Conservation (phyloP, 1,140 invertebrate genomes). For the Drosophila miranda region DNA sequence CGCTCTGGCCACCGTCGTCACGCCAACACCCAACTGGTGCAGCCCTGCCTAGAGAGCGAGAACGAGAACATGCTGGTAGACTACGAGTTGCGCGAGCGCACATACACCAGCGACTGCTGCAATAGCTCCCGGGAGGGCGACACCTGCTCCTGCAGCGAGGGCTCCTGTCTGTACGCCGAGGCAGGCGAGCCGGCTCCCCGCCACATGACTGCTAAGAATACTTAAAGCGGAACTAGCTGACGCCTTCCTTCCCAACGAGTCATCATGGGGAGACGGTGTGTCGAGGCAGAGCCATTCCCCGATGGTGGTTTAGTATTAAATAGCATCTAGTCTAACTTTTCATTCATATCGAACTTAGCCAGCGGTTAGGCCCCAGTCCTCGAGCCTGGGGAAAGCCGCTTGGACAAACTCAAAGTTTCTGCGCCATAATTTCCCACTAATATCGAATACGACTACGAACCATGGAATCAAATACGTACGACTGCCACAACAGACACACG, state of each 20-base stretch:
- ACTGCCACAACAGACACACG: constrained; percentile 8
- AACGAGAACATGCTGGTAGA: constrained; percentile 69
- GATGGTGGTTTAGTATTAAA: constrained; percentile 54
- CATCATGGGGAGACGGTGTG: too few relatives aligned
- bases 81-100: constrained; percentile 58
- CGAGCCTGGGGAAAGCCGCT: background rate
- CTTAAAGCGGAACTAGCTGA: constrained; percentile 36
- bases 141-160: constrained; percentile 82
- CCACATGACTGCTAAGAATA: constrained; percentile 65
- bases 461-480: constrained; percentile 53
- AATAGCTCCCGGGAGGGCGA: constrained; percentile 80
- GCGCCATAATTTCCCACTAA: constrained; percentile 12
- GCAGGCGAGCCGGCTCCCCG: constrained; percentile 63
- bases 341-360: constrained; percentile 67
- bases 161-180: constrained; percentile 80
- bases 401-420: constrained; percentile 43
- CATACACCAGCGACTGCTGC: constrained; percentile 78
- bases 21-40: constrained; percentile 29
- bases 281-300: too few relatives aligned
- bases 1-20: constrained; percentile 37
- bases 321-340: constrained; percentile 74
- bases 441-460: constrained; percentile 6
- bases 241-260: background rate
- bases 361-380: constrained; percentile 6
- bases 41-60: constrained; percentile 62